These are phyloP conservation scores for Invenusta paracnida DNA, from an alignment of 2,888 invertebrate genomes.

Conservation along the genomic window DNA sequence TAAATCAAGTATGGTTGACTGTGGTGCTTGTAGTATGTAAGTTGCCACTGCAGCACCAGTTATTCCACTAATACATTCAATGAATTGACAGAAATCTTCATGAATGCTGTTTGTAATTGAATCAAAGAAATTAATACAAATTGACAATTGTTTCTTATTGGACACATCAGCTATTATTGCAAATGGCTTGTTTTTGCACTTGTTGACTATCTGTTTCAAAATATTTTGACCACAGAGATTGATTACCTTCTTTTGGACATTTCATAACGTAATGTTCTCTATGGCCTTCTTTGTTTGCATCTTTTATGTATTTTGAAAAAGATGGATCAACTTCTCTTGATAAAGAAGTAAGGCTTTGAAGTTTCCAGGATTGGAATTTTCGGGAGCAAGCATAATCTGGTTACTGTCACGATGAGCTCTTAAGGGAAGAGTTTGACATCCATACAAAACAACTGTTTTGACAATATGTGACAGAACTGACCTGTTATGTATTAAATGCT, in stretches of 20 bases:
- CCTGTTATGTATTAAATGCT: background rate
- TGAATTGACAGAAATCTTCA: background rate
- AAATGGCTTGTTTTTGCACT: background rate
- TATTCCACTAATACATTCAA: constrained; percentile 16
- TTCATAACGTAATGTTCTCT: background rate
- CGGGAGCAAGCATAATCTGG: background rate
- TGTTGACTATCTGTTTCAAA: background rate
- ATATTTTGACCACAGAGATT: constrained; percentile 11
- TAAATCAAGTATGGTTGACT: background rate
- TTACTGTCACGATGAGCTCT: constrained; percentile 2
- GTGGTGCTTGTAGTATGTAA: background rate
- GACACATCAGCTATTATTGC: background rate
- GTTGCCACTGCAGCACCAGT: constrained; percentile 1
- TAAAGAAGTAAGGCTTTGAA: background rate
- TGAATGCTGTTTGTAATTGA: background rate
- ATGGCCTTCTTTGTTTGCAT: background rate
- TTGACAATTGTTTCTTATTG: constrained; percentile 13
- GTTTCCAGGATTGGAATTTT: background rate
- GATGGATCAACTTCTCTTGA: background rate
- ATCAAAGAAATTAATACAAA: constrained; percentile 7
- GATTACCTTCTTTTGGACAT: background rate
- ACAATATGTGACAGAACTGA: constrained; percentile 3
- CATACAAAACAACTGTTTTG: background rate
- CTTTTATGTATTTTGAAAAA: background rate
- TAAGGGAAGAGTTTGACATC: background rate